Conservation (phyloP, 2,888 invertebrate species). For the Endomychus coccineus region DNA sequence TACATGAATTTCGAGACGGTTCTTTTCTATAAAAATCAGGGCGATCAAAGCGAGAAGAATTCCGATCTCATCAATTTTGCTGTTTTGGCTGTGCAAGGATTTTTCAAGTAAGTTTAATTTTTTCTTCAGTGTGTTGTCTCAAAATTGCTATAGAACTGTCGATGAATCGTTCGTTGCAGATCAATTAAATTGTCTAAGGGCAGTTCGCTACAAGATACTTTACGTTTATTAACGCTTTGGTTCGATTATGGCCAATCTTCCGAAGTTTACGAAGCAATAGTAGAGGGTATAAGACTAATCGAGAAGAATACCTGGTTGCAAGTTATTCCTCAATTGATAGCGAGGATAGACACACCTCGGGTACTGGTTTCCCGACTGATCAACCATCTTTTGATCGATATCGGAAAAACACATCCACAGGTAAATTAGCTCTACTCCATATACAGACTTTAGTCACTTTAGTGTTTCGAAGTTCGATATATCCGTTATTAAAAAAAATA, state of each 20-base stretch:
- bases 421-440: no score
- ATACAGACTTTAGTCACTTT: no score
- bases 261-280: conserved; percentile 88
- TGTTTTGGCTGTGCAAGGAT: conserved; percentile 90
- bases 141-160: background rate
- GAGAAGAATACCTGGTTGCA: conserved; percentile 99
- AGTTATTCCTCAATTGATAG: conserved; percentile 97
- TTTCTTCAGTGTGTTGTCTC: background rate
- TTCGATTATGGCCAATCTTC: conserved; percentile 95
- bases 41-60: conserved; percentile 19
- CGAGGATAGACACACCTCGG: conserved; percentile 91
- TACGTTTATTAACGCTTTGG: conserved; percentile 90
- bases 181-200: conserved; percentile 89
- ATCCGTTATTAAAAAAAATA: no score
- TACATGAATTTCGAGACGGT: conserved; percentile 97
- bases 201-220: conserved; percentile 91
- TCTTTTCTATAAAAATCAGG: conserved; percentile 49
- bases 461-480: no score
- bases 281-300: conserved; percentile 85
- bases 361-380: conserved; percentile 84
- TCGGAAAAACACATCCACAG: conserved; percentile 90
- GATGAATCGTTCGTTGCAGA: conserved; percentile 41
- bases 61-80: conserved; percentile 58
- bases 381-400: conserved; percentile 88
- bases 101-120: conserved; percentile 52